These are phyloP conservation scores for Thunnus albacares DNA, from an alignment of 2,797 vertebrate genomes.

Conservation along the genomic window DNA sequence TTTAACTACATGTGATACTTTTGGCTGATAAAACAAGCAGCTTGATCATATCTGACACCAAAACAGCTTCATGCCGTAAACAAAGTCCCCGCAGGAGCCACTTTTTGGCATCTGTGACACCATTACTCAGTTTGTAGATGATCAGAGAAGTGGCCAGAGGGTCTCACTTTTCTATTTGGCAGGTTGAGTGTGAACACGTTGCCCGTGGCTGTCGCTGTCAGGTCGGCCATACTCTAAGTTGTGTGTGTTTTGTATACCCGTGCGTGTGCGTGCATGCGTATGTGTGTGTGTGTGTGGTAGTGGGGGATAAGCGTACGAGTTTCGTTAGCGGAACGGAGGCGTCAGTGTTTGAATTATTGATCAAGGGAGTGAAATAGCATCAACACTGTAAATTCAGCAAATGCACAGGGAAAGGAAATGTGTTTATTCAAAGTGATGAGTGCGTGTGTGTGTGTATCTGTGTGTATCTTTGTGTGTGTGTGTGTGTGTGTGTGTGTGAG, in stretches of 20 bases:
- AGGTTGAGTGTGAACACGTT: slow-evolving; percentile 50
- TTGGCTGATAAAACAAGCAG: slow-evolving; percentile 16
- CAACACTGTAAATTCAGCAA: slow-evolving; percentile 65
- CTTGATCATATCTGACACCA: slow-evolving; percentile 16
- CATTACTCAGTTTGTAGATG: slow-evolving; percentile 26
- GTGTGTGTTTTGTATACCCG: slow-evolving; percentile 35
- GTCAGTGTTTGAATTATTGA: slow-evolving; percentile 77
- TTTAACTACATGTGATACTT: slow-evolving; percentile 3
- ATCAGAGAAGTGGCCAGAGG: slow-evolving; percentile 49
- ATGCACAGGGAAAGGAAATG: slow-evolving; percentile 36
- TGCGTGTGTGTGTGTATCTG: slow-evolving; percentile 12
- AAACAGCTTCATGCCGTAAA: slow-evolving; percentile 6
- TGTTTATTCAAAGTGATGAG: slow-evolving; percentile 61
- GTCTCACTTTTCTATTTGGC: slow-evolving; percentile 31
- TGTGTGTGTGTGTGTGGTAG: slow-evolving; percentile 16
- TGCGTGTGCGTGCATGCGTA: slow-evolving; percentile 8
- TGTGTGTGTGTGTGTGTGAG: not conserved
- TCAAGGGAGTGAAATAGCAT: slow-evolving; percentile 72
- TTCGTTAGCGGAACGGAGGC: slow-evolving; percentile 59
- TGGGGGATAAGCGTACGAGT: slow-evolving; percentile 34
- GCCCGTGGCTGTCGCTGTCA: slow-evolving; percentile 44
- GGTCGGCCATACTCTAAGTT: not conserved
- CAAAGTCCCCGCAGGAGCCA: slow-evolving; percentile 25
- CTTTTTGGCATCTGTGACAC: slow-evolving; percentile 32
- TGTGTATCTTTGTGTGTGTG: slow-evolving; percentile 10